Evolutionary conservation across 2,888 invertebrate genomes (phyloP), one percentile per base, ranked within the genome.

Genomic region (Euspilapteryx auroguttella): DNA sequence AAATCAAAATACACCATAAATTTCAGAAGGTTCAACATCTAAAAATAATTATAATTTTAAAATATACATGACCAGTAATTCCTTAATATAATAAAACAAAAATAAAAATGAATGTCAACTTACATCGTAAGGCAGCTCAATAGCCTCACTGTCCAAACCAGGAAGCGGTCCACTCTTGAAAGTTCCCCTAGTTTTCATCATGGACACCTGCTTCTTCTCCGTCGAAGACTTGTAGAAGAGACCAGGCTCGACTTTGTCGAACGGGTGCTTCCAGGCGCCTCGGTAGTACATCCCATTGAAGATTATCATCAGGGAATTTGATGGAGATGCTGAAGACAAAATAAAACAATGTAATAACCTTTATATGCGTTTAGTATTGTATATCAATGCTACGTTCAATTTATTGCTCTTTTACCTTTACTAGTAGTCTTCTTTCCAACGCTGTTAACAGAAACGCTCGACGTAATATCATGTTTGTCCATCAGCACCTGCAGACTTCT

Each of bases 241-340:
- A 21, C 80, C 79, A 2, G 64, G 45, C 28, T 66, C 65, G 2
- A 68, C 57, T 10, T 52, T 46, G 33, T 83, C 79, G 49, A 90
- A 90, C 0, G 83, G 69, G 14, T 78, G 73, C 34, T 81, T 78
- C 90, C 90, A 90, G 8, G 79, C 79, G n/a, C 87, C 88, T 37
- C 86, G 85, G 71, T 87, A 89, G 52, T 86, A 88, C 43, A 90
- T 68, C 1, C 86, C 87, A 42, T 89, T 89, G 40, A 87, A 85
- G 26, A 90, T 66, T 17, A 90, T 56, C 64, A 89, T 78, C 40
- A 81, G 64, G 1, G 85, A 82, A 22, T 80, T 78, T 1, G 76
- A 50, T 25, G 53, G 51, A 22, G 65, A 49, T 10, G 58, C 63
- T 68, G 43, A 8, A 59, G 50, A 7, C 10, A 14, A 34, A 38